phyloP scores from a whole-genome alignment of 2,888 invertebrate genomes.

The Papilio demoleus region DNA sequence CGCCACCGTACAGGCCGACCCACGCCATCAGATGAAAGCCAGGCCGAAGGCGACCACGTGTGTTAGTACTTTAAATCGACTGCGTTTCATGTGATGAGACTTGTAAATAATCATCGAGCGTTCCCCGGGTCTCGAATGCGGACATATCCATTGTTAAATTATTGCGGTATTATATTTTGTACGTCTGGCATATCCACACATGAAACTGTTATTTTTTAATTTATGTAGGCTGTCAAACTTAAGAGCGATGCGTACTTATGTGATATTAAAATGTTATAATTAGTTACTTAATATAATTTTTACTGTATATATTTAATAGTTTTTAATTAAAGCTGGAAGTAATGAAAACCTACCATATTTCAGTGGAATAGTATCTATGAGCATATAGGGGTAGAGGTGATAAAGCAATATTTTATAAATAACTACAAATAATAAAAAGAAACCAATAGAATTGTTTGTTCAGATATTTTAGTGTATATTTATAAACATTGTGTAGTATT shows the following conservation, averaged over 20 bases:
- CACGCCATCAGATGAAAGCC: conserved; percentile 80
- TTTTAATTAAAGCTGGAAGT: conserved; percentile 58
- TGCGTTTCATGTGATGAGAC: conserved; percentile 80
- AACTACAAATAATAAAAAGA: conserved; percentile 4
- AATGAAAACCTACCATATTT: conserved; percentile 21
- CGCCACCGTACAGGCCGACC: conserved; percentile 78
- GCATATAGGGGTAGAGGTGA: conserved; percentile 20
- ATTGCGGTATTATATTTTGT: conserved; percentile 71
- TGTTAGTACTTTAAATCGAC: conserved; percentile 74
- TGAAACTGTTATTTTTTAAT: conserved; percentile 67
- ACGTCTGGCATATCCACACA: conserved; percentile 70
- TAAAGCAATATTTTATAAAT: conserved; percentile 30
- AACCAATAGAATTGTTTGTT: conserved; percentile 16
- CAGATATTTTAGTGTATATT: conserved; percentile 26
- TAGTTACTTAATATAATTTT: conserved; percentile 70
- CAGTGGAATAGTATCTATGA: conserved; percentile 1
- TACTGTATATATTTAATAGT: conserved; percentile 71
- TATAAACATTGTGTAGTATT: conserved; percentile 26
- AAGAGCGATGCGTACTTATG: conserved; percentile 78
- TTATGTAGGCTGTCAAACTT: conserved; percentile 61
- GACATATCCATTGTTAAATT: conserved; percentile 51
- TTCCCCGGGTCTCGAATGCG: conserved; percentile 43
- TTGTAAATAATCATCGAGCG: conserved; percentile 54
- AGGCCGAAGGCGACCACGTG: conserved; percentile 48
- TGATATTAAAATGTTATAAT: conserved; percentile 75